Percentiles rank a stretch among this genome's conserved stretches.
Conservation (phyloP, 2,113 vertebrate species). For the Hippocampus comes region DNA sequence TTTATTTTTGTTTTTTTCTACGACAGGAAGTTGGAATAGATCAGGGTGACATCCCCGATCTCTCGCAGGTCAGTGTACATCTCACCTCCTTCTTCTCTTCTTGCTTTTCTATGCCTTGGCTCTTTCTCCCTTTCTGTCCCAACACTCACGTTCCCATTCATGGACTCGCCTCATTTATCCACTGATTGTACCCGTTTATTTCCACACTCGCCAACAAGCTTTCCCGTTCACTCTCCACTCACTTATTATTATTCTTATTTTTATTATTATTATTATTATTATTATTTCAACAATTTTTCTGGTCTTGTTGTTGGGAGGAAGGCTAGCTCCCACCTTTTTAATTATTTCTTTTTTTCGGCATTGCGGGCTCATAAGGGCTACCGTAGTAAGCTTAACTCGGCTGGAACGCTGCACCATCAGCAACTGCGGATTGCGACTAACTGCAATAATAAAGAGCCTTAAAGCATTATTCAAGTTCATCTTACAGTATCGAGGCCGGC, state of each 20-base stretch:
- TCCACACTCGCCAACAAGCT: neutral
- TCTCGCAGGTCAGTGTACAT: conserved; percentile 93
- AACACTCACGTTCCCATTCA: conserved; percentile 11
- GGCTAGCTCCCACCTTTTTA: conserved; percentile 20
- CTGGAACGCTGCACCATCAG: neutral
- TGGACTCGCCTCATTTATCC: conserved; percentile 11
- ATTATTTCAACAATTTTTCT: conserved; percentile 14
- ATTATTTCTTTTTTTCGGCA: conserved; percentile 4
- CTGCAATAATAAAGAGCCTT: conserved; percentile 17
- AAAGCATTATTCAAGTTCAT: neutral
- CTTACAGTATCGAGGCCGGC: no score
- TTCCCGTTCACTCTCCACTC: conserved; percentile 10
- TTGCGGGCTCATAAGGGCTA: conserved; percentile 28
- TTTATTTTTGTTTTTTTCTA: conserved; percentile 68
- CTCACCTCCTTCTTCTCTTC: conserved; percentile 52
- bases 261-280: neutral
- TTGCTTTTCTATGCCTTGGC: conserved; percentile 27
- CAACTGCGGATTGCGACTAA: conserved; percentile 10
- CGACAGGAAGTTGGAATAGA: conserved; percentile 96
- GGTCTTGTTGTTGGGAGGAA: conserved; percentile 10
- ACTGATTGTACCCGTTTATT: neutral
- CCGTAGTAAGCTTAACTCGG: neutral
- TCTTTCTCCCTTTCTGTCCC: conserved; percentile 8
- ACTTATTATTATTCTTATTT: conserved; percentile 5
- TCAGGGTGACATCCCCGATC: conserved; percentile 92